Evolutionary conservation across 2,797 vertebrate species (phyloP).

Genomic region (Schizothorax lantsangensis): DNA sequence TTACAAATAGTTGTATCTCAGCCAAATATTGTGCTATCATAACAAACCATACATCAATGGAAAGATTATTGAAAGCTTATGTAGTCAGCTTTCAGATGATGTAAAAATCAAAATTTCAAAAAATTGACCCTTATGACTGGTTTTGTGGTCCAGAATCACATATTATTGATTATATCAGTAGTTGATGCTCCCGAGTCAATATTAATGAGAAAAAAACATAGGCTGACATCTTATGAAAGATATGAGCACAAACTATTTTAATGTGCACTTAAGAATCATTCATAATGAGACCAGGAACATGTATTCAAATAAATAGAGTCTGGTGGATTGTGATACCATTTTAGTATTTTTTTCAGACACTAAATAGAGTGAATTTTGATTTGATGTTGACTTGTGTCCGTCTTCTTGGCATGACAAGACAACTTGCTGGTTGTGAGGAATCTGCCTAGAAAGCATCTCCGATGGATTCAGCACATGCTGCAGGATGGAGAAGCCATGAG

Average conservation of each 20-base stretch:
- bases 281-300: neutral
- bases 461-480: slow-evolving; percentile 54
- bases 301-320: neutral
- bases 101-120: too few species aligned
- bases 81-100: too few species aligned
- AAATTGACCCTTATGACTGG: too few species aligned
- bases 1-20: too few species aligned
- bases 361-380: neutral
- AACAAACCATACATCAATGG: too few species aligned
- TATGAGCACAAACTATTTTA: neutral
- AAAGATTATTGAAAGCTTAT: too few species aligned
- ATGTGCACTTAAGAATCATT: neutral
- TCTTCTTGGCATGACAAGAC: slow-evolving; percentile 17
- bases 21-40: too few species aligned
- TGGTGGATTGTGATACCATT: neutral
- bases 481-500: slow-evolving; percentile 34
- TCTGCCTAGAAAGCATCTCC: slow-evolving; percentile 3
- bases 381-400: neutral
- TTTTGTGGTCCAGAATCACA: too few species aligned
- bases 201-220: neutral
- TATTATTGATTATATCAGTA: neutral
- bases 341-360: neutral
- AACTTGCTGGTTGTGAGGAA: slow-evolving; percentile 15
- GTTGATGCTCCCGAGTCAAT: neutral
- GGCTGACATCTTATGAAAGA: neutral